Conservation (phyloP, 2,888 invertebrate genomes). For the Hirtodrosophila duncani region DNA sequence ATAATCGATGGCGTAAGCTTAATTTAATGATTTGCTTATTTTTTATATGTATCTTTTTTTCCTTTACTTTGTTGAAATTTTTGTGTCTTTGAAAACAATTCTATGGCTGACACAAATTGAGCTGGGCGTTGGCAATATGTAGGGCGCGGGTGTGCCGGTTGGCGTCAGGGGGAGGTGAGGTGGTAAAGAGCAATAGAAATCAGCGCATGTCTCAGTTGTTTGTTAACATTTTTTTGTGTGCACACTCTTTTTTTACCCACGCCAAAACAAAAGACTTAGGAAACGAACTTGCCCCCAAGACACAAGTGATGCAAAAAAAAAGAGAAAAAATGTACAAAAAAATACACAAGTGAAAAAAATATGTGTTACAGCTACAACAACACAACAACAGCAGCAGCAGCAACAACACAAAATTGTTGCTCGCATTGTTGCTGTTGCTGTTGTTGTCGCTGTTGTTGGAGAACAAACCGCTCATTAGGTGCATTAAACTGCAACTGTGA, state of each 20-base stretch:
- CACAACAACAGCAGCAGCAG: slow-evolving; percentile 24
- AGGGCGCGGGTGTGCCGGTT: slow-evolving; percentile 3
- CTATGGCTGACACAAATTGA: slow-evolving; percentile 25
- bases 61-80: too few species aligned
- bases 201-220: slow-evolving; percentile 30
- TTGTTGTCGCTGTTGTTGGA: slow-evolving; percentile 46
- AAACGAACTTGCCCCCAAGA: slow-evolving; percentile 68
- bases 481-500: slow-evolving; percentile 54
- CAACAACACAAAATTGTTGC: slow-evolving; percentile 54
- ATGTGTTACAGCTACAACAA: slow-evolving; percentile 32
- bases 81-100: slow-evolving; percentile 40
- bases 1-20: slow-evolving; percentile 67
- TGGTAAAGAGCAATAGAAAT: slow-evolving; percentile 36
- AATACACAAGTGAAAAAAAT: slow-evolving; percentile 12
- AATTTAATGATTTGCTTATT: slow-evolving; percentile 36
- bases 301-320: slow-evolving; percentile 59
- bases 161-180: slow-evolving; percentile 8
- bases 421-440: slow-evolving; percentile 34
- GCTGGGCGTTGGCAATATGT: slow-evolving; percentile 29
- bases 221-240: background rate
- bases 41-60: slow-evolving; percentile 25
- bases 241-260: slow-evolving; percentile 62
- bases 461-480: slow-evolving; percentile 69
- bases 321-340: slow-evolving; percentile 3
- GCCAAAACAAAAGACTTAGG: slow-evolving; percentile 69